Percentiles rank a stretch among this genome's conserved stretches.
Evolutionary conservation across 2,888 invertebrate species (phyloP).

Genomic region (Ichneumoninae sp.): DNA sequence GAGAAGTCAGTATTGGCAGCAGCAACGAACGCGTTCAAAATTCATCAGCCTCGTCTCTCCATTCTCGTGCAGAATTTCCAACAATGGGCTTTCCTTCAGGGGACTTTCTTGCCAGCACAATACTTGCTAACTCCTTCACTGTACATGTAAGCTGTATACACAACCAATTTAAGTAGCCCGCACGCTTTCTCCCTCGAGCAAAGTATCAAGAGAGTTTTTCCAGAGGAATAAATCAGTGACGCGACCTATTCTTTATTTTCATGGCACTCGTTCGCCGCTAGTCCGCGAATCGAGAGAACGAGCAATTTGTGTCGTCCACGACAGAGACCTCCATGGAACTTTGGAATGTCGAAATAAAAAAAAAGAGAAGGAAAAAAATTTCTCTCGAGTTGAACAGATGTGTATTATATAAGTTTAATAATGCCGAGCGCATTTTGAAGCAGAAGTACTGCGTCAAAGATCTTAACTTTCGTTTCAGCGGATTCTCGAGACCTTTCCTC

Average conservation of each 20-base stretch:
- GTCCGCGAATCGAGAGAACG: conserved; percentile 39
- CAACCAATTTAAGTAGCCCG: conserved; percentile 15
- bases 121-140: background rate
- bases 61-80: conserved; percentile 11
- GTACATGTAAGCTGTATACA: conserved; percentile 5
- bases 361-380: background rate
- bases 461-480: conserved; percentile 63
- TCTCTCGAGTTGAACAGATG: conserved; percentile 62
- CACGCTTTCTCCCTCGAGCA: background rate
- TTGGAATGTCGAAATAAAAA: conserved; percentile 2
- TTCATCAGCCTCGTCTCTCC: conserved; percentile 1
- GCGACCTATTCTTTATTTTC: conserved; percentile 24
- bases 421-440: conserved; percentile 67
- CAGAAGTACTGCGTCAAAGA: conserved; percentile 60
- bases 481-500: conserved; percentile 60
- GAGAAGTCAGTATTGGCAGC: background rate
- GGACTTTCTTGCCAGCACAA: background rate
- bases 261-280: conserved; percentile 15
- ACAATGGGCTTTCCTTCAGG: conserved; percentile 9
- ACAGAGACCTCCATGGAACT: background rate
- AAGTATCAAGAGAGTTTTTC: conserved; percentile 35
- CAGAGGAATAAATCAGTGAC: conserved; percentile 15
- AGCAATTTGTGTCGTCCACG: conserved; percentile 51
- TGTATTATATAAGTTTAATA: conserved; percentile 76
- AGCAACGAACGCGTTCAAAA: conserved; percentile 1